These are phyloP conservation scores for Echeneis naucrates DNA, from an alignment of 2,797 vertebrate genomes.

Conservation along the genomic window DNA sequence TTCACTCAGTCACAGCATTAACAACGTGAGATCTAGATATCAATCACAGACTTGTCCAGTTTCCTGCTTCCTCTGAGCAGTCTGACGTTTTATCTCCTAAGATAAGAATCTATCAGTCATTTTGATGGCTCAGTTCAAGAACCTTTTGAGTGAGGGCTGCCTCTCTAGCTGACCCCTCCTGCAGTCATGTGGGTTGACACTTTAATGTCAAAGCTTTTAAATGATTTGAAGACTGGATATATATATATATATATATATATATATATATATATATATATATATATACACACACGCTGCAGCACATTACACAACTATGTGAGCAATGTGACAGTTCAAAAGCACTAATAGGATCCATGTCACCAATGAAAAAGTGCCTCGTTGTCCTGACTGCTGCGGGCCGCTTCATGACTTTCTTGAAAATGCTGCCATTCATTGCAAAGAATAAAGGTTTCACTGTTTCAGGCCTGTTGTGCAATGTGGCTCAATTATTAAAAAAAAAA, in stretches of 20 bases:
- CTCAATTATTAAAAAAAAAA: too few relatives aligned
- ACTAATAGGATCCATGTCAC: not conserved
- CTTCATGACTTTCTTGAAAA: conserved; percentile 6
- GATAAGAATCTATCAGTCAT: not conserved
- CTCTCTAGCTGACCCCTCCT: not conserved
- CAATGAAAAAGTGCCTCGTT: not conserved
- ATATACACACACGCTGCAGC: too few relatives aligned
- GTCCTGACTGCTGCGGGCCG: not conserved
- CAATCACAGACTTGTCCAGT: too few relatives aligned
- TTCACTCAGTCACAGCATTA: not conserved
- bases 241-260: too few relatives aligned
- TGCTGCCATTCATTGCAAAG: not conserved
- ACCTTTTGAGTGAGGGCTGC: not conserved
- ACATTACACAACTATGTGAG: not conserved
- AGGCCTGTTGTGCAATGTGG: not conserved
- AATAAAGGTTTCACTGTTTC: not conserved
- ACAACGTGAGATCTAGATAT: not conserved
- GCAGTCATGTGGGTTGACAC: not conserved
- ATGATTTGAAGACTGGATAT: not conserved
- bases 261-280: too few relatives aligned
- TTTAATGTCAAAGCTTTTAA: not conserved
- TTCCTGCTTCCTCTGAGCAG: not conserved
- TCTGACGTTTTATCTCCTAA: not conserved
- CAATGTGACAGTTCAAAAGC: not conserved
- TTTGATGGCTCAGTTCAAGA: not conserved